A percentile compares a stretch with the other conserved stretches of the same genome.
Conservation (phyloP, 2,113 vertebrate species). For the Callorhinus ursinus region DNA sequence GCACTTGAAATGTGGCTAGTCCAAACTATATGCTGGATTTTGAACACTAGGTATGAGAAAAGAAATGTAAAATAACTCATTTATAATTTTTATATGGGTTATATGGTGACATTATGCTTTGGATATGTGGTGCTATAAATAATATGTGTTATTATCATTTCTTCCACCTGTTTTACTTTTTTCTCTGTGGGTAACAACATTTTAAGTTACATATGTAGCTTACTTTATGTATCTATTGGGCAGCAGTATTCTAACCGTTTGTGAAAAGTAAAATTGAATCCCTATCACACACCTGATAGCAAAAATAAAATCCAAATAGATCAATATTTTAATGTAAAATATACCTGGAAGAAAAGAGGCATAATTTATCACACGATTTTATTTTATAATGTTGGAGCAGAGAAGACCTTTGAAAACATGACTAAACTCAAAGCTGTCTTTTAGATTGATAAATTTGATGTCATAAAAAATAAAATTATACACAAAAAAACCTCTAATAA, state of each 20-base stretch:
- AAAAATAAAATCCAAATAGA: slow-evolving; percentile 45
- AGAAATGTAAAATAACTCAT: not conserved
- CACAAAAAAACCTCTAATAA: not conserved
- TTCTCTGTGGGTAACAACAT: not conserved
- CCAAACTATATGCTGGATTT: not conserved
- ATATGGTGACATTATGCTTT: slow-evolving; percentile 36
- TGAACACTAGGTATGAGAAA: slow-evolving; percentile 3
- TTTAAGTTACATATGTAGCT: not conserved
- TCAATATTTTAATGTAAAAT: not conserved
- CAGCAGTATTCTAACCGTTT: not conserved
- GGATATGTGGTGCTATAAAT: slow-evolving; percentile 14
- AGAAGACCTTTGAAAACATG: not conserved
- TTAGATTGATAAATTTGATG: slow-evolving; percentile 2
- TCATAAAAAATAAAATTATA: not conserved
- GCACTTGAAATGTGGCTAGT: not conserved
- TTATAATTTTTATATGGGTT: slow-evolving; percentile 31
- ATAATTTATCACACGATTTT: slow-evolving; percentile 26
- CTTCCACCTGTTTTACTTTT: slow-evolving; percentile 39
- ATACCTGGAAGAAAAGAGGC: not conserved
- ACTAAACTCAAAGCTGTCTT: slow-evolving; percentile 1
- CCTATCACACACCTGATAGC: not conserved
- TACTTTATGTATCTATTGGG: not conserved
- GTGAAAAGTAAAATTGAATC: not conserved
- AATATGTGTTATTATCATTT: slow-evolving; percentile 50
- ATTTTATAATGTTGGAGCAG: not conserved